Evolutionary conservation across 2,797 vertebrate species (phyloP), one percentile per base, ranked within the genome.

Genomic region (Peromyscus eremicus): DNA sequence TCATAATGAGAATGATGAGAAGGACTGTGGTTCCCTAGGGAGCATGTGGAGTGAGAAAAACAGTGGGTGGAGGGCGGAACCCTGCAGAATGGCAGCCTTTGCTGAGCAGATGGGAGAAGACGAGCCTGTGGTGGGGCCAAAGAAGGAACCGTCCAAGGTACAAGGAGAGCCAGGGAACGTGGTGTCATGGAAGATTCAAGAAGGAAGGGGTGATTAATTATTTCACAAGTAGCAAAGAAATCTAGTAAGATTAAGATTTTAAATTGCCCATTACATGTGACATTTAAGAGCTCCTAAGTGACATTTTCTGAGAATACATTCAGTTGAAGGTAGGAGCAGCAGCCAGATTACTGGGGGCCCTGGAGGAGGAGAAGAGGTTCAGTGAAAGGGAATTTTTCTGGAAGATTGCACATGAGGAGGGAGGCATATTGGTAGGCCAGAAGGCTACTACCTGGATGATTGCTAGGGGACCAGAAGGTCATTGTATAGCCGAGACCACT

Each of bases 61-160:
- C 66, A 40, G 97, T 89, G 96, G 97, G 97, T 46, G 97, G 95
- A 95, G 97, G 97, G 96, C 95, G 81, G 97, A 96, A 87, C 97
- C 96, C 91, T 73, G 92, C 64, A 92, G 96, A 85, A 95, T 77
- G 94, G 93, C 96, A 98, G 86, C 55, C 25, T 91, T 68, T 10
- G 5, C 70, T 40, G 82, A 97, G 95, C 97, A 97, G 97, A 97
- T 97, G 97, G 96, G 64, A 89, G 75, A 88, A 68, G 89, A 94
- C 0, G 37, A 94, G 94, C 82, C 79, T 64, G 25, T 0, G 2
- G 37, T 71, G 70, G 40, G 94, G 75, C 94, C 77, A 34, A 81
- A 95, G 92, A n/a, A 91, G 83, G 76, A 95, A 40, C 46, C 23
- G 16, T 97, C 79, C 83, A 92, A 95, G 91, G 86, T 76, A 95